phyloP scores from a whole-genome alignment of 2,113 vertebrate genomes.

The Cyanoramphus novaezelandiae region DNA sequence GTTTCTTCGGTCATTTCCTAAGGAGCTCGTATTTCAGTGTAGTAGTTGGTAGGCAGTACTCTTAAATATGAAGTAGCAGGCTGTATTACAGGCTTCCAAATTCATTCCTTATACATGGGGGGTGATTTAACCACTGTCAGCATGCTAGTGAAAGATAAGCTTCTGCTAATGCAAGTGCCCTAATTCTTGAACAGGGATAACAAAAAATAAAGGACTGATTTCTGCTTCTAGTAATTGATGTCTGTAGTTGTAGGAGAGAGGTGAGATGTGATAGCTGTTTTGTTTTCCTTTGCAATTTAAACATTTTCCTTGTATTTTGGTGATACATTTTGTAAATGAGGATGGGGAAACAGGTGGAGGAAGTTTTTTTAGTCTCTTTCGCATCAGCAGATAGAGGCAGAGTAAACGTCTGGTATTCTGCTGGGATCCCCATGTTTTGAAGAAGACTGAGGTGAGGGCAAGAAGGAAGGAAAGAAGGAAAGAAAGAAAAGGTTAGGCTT shows the following conservation, averaged over 20 bases:
- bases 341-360: not conserved
- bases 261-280: not conserved
- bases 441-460: not conserved
- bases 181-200: constrained; percentile 15
- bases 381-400: not conserved
- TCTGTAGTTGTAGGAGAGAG: not conserved
- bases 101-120: not conserved
- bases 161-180: not conserved
- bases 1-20: not conserved
- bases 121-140: constrained; percentile 21
- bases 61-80: not conserved
- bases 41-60: not conserved
- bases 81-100: not conserved
- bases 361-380: not conserved
- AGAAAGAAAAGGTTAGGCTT: not conserved
- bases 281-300: not conserved
- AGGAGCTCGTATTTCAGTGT: not conserved
- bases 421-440: not conserved
- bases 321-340: not conserved
- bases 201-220: not conserved
- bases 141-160: constrained; percentile 10
- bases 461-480: not conserved
- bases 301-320: not conserved
- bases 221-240: not conserved
- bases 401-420: not conserved